phyloP scores from a whole-genome alignment of 2,113 vertebrate species.

The Scatophagus argus region DNA sequence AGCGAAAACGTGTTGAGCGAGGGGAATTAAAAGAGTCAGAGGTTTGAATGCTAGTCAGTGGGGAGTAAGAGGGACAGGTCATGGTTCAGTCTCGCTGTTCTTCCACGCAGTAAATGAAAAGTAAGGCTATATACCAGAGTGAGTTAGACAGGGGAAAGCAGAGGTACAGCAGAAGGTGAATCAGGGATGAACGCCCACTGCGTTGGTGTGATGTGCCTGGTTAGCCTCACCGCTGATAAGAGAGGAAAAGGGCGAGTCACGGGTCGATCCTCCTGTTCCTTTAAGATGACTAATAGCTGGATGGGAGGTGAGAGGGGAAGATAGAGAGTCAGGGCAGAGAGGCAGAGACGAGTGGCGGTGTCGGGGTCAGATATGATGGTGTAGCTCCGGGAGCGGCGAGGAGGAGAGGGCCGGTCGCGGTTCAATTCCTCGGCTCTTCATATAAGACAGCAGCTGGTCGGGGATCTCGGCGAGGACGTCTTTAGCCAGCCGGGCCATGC shows the following conservation, averaged over 20 bases:
- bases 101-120: slow-evolving; percentile 8
- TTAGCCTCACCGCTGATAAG: slow-evolving; percentile 50
- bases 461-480: slow-evolving; percentile 97
- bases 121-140: slow-evolving; percentile 3
- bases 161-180: slow-evolving; percentile 42
- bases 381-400: slow-evolving; percentile 71
- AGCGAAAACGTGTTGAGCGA: background rate
- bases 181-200: slow-evolving; percentile 35
- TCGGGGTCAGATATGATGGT: slow-evolving; percentile 63
- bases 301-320: background rate
- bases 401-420: slow-evolving; percentile 83
- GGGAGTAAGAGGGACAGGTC: slow-evolving; percentile 4
- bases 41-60: background rate
- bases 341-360: background rate
- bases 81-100: background rate
- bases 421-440: slow-evolving; percentile 92
- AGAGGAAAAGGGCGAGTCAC: slow-evolving; percentile 29
- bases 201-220: slow-evolving; percentile 29
- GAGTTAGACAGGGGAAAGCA: slow-evolving; percentile 12
- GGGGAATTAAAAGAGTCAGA: slow-evolving; percentile 14
- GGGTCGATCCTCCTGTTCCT: slow-evolving; percentile 18
- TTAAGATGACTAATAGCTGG: slow-evolving; percentile 23
- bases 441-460: slow-evolving; percentile 96
- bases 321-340: background rate
- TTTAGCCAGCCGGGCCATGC: slow-evolving; percentile 97